A percentile compares a stretch with the other conserved stretches of the same genome.
phyloP scores from a whole-genome alignment of 1,140 invertebrate genomes.

The Ditylenchus dipsaci region DNA sequence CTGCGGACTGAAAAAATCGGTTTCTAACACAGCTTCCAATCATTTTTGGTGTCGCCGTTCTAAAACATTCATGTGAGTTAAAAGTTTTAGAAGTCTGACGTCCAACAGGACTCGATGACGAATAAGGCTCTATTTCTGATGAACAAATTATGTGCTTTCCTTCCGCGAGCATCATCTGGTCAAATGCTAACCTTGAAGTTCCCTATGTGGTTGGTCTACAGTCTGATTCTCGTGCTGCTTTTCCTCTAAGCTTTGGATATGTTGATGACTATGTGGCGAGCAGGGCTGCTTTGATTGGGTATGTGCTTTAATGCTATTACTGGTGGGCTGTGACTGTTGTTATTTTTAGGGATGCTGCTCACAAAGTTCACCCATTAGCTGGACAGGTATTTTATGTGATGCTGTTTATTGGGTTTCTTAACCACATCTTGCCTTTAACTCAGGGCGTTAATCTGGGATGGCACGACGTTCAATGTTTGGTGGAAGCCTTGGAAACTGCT shows the following conservation, averaged over 20 bases:
- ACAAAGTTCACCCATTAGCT: constrained; percentile 88
- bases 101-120: constrained; percentile 59
- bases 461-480: constrained; percentile 76
- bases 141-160: constrained; percentile 27
- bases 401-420: not conserved
- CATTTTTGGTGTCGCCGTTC: no score
- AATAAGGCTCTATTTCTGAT: constrained; percentile 51
- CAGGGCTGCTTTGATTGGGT: constrained; percentile 78
- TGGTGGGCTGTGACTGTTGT: not conserved
- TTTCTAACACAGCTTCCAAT: no score
- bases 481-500: constrained; percentile 68
- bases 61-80: no score
- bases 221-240: constrained; percentile 70
- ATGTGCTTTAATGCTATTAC: constrained; percentile 39
- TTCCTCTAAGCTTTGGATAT: constrained; percentile 86
- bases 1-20: no score
- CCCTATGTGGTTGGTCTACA: constrained; percentile 63
- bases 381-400: constrained; percentile 82
- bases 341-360: constrained; percentile 77
- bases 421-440: constrained; percentile 66
- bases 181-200: not conserved
- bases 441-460: constrained; percentile 82
- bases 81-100: constrained; percentile 70
- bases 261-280: constrained; percentile 74
- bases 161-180: not conserved